Evolutionary conservation across 2,113 vertebrate species (phyloP), one percentile per base, ranked within the genome.

Genomic region (Porphyrio hochstetteri): DNA sequence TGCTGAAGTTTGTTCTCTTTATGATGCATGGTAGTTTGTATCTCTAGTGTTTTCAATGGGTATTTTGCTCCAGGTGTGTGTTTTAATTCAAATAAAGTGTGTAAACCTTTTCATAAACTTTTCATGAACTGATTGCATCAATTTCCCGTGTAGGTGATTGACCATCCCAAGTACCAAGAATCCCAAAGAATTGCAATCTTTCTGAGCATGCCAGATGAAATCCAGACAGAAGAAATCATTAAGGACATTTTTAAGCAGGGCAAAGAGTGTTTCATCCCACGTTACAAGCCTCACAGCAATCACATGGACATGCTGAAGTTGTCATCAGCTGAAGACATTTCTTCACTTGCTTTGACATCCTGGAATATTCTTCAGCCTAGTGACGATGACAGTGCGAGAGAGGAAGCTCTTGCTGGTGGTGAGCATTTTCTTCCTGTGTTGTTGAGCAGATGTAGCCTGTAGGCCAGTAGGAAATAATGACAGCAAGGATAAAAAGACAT

Each of bases 251-350:
- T 99, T 38, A 98, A 85, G 44, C 86, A 78, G 76, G 98, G 98
- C 9, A 99, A 99, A 91, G 97, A 97, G 89, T 99, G 99, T 96
- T 99, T 99, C 88, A 98, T 99, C 88, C 99, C 99, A 19, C 98
- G 97, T 76, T 99, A 99, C 91, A 97, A 96, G 55, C 87, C 93
- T 63, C 80, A 95, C 72, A 98, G 98, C 96, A 98, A 46, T 81
- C 98, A 98, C 74, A 99, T 99, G 99, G 99, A 99, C 95, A 99
- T 99, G 99, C 83, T 99, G 82, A 98, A 97, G 64, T 93, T 99
- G 13, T 78, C 55, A 16, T 98, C 98, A 31, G 70, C 97, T 36
- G 97, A 98, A 81, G 99, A 99, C 90, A 97, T 99, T 56, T 95
- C 98, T 35, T 96, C 79, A 1, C 98, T 99, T 88, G 98, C 98